These are phyloP conservation scores for Synanthedon andrenaeformis DNA, from an alignment of 2,888 invertebrate species.

Conservation along the genomic window DNA sequence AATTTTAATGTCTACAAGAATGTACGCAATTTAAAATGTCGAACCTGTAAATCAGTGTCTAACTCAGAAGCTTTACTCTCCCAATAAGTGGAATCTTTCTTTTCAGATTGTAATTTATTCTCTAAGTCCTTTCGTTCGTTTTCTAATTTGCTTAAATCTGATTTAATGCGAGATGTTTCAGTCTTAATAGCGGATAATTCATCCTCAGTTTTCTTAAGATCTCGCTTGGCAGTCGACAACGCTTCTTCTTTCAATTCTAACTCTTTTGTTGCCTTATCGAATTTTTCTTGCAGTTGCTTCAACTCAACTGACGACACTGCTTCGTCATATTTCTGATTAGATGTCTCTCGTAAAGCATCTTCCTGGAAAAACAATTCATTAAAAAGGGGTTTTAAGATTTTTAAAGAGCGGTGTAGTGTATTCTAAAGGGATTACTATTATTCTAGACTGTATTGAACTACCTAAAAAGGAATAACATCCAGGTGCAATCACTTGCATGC, in stretches of 20 bases:
- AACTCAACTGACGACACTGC: conserved; percentile 61
- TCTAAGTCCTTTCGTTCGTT: conserved; percentile 75
- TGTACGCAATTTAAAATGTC: too few species aligned
- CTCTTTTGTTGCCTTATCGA: conserved; percentile 38
- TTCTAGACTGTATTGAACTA: neutral
- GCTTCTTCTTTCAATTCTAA: conserved; percentile 49
- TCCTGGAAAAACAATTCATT: conserved; percentile 28
- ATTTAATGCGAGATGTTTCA: conserved; percentile 54
- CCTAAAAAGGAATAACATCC: neutral
- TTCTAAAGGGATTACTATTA: neutral
- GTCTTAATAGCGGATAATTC: conserved; percentile 48
- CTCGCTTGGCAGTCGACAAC: conserved; percentile 33
- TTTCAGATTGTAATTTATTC: conserved; percentile 69
- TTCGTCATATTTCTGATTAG: conserved; percentile 58
- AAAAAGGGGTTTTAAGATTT: neutral
- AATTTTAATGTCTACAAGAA: neutral
- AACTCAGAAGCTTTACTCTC: conserved; percentile 74
- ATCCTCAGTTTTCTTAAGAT: conserved; percentile 52
- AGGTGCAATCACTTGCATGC: conserved; percentile 11
- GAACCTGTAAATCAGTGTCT: conserved; percentile 71
- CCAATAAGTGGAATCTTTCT: conserved; percentile 74
- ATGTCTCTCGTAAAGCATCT: conserved; percentile 51
- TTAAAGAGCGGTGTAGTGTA: neutral
- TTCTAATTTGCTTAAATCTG: conserved; percentile 48
- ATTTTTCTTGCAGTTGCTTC: conserved; percentile 59